Conservation (phyloP, 1,140 invertebrate genomes). For the Heliconius himera region DNA sequence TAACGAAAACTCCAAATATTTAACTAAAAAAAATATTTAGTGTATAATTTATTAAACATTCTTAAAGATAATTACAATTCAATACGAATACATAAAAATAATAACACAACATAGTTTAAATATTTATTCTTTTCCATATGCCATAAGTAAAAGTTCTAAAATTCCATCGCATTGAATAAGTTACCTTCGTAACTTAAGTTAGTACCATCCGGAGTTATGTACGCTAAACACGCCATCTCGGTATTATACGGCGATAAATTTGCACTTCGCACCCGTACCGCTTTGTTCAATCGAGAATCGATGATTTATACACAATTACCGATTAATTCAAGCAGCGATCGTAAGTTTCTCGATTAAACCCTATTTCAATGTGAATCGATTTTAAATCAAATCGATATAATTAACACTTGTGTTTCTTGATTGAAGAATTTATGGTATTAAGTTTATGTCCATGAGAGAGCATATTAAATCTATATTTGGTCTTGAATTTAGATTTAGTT, state of each 20-base stretch:
- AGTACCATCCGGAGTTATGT: slow-evolving; percentile 64
- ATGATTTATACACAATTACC: slow-evolving; percentile 81
- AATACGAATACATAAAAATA: too few species aligned
- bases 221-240: slow-evolving; percentile 64
- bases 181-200: slow-evolving; percentile 70
- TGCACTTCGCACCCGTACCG: slow-evolving; percentile 73
- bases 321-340: slow-evolving; percentile 80
- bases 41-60: too few species aligned
- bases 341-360: slow-evolving; percentile 72
- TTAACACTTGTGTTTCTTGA: slow-evolving; percentile 37
- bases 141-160: slow-evolving; percentile 15
- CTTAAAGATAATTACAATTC: too few species aligned
- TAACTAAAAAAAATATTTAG: too few species aligned
- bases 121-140: too few species aligned
- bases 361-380: slow-evolving; percentile 48
- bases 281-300: slow-evolving; percentile 74
- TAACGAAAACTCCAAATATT: too few species aligned
- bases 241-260: slow-evolving; percentile 72
- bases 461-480: too few species aligned
- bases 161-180: slow-evolving; percentile 42
- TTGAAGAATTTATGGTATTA: slow-evolving; percentile 7
- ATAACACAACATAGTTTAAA: too few species aligned
- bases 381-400: slow-evolving; percentile 39
- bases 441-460: neutral
- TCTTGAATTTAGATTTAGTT: too few species aligned